These are phyloP conservation scores for Tetropium fuscum DNA, from an alignment of 2,888 invertebrate species.

Conservation along the genomic window DNA sequence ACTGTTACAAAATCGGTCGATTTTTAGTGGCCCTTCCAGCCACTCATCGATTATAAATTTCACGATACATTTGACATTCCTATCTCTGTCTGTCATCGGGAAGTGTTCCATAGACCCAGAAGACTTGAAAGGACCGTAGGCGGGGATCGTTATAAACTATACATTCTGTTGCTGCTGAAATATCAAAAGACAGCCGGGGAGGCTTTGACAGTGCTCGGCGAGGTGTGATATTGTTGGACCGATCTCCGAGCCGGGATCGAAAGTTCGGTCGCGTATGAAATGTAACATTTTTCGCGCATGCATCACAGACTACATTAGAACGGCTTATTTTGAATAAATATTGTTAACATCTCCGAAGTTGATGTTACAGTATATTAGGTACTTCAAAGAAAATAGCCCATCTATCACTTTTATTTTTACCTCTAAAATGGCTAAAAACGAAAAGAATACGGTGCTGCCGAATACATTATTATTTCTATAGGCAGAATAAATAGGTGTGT, in stretches of 20 bases:
- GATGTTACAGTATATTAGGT: constrained; percentile 15
- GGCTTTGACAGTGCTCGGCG: constrained; percentile 62
- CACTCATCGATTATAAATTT: constrained; percentile 53
- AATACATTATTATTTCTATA: too few relatives aligned
- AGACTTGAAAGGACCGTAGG: constrained; percentile 29
- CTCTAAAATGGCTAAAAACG: too few relatives aligned
- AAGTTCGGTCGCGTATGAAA: constrained; percentile 59
- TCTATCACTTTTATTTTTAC: constrained; percentile 14
- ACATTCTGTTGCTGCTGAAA: constrained; percentile 57
- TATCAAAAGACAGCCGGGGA: constrained; percentile 63
- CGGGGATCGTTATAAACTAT: constrained; percentile 52
- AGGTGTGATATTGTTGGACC: constrained; percentile 63
- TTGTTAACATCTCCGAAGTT: constrained; percentile 1
- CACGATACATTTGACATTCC: constrained; percentile 54
- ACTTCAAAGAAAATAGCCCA: constrained; percentile 1
- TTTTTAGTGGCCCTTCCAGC: constrained; percentile 41
- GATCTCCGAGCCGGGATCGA: constrained; percentile 52
- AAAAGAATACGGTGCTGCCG: too few relatives aligned
- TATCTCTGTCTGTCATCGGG: constrained; percentile 49
- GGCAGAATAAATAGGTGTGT: too few relatives aligned
- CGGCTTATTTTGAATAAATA: constrained; percentile 38
- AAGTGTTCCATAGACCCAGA: constrained; percentile 27
- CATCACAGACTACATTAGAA: constrained; percentile 45
- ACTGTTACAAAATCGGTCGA: constrained; percentile 40
- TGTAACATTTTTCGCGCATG: constrained; percentile 56